A percentile compares a stretch with the other conserved stretches of the same genome.
phyloP scores from a whole-genome alignment of 2,888 invertebrate genomes.

The Carterocephalus palaemon region DNA sequence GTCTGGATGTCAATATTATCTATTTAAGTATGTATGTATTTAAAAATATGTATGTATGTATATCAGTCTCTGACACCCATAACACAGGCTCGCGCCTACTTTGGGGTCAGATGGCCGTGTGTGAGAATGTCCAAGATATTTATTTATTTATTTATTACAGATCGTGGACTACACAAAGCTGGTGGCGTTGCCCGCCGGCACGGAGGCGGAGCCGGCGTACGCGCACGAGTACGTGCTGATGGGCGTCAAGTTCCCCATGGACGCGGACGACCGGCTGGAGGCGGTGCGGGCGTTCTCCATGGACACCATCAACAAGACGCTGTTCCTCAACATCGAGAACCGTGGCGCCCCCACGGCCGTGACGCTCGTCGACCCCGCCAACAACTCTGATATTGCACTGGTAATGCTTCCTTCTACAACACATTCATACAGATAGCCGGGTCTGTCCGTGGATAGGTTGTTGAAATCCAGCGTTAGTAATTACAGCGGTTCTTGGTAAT shows the following conservation, averaged over 20 bases:
- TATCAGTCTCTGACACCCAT: no score
- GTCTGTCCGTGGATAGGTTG: no score
- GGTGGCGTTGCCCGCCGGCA: slow-evolving; percentile 88
- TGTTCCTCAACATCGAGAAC: slow-evolving; percentile 91
- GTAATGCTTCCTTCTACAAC: slow-evolving; percentile 46
- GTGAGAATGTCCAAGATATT: no score
- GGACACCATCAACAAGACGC: slow-evolving; percentile 84
- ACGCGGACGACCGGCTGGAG: slow-evolving; percentile 90
- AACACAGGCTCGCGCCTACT: no score
- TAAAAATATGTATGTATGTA: no score
- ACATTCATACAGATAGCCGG: no score
- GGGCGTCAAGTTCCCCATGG: slow-evolving; percentile 89
- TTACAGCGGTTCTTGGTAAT: no score
- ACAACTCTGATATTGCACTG: slow-evolving; percentile 75
- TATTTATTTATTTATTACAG: slow-evolving; percentile 43
- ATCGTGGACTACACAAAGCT: slow-evolving; percentile 83
- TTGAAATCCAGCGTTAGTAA: no score
- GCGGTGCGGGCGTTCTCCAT: slow-evolving; percentile 83
- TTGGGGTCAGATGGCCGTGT: no score
- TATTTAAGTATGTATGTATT: no score
- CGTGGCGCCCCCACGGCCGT: slow-evolving; percentile 79
- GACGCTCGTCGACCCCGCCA: slow-evolving; percentile 71
- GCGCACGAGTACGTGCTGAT: slow-evolving; percentile 94
- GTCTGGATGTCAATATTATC: no score
- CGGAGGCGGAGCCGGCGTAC: slow-evolving; percentile 84